These are phyloP conservation scores for Sycophila texana DNA, from an alignment of 2,888 invertebrate genomes.

Conservation along the genomic window DNA sequence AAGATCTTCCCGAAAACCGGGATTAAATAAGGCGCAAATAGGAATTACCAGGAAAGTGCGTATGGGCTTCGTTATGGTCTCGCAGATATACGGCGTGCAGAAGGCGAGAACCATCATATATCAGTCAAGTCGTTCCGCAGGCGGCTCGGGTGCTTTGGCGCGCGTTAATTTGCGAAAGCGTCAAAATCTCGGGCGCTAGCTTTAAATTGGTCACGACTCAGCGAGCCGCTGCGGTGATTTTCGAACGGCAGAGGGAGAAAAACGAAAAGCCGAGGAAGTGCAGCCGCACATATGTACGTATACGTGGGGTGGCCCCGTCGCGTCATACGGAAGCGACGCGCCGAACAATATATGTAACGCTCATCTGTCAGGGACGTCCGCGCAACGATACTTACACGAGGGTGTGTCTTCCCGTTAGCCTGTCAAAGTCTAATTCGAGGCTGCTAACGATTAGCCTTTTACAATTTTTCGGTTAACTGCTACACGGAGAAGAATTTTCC, in stretches of 20 bases:
- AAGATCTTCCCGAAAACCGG: too few relatives aligned
- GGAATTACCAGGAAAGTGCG: too few relatives aligned
- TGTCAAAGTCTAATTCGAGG: too few relatives aligned
- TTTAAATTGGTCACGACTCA: background rate
- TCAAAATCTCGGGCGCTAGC: background rate
- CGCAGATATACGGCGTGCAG: background rate
- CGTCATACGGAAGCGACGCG: background rate
- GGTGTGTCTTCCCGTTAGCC: too few relatives aligned
- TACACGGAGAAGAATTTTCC: too few relatives aligned
- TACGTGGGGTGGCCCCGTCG: too few relatives aligned
- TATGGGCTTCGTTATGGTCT: too few relatives aligned
- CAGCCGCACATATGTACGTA: background rate
- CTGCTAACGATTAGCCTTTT: too few relatives aligned
- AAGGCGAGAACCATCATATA: background rate
- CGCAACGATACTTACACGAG: background rate
- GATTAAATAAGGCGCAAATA: too few relatives aligned
- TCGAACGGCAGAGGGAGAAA: background rate
- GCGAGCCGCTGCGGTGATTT: background rate
- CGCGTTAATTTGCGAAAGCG: slow-evolving; percentile 16
- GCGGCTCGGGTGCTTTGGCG: background rate
- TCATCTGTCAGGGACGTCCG: slow-evolving; percentile 14
- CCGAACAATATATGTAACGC: background rate
- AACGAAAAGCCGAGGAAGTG: background rate
- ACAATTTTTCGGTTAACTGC: too few relatives aligned
- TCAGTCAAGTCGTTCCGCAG: background rate